Percentiles rank a stretch among this genome's conserved stretches.
Evolutionary conservation across 1,140 invertebrate species (phyloP).

Genomic region (Anagrus nilaparvatae): DNA sequence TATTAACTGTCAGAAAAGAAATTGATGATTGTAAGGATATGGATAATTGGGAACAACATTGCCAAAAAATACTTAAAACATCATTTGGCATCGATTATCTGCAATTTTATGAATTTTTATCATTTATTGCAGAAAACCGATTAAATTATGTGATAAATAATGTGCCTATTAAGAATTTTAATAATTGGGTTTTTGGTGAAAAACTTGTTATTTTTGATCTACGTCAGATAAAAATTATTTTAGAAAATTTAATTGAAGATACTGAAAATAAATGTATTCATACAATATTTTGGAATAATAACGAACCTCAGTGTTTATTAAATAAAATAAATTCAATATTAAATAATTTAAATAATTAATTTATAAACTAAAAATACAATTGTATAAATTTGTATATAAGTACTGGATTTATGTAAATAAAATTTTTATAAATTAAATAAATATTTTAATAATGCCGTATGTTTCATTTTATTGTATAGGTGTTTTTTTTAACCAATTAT

Average conservation of each 20-base stretch:
- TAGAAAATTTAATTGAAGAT: conserved; percentile 31
- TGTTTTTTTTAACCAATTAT: conserved; percentile 17
- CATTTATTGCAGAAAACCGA: conserved; percentile 49
- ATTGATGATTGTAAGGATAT: conserved; percentile 63
- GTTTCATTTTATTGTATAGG: conserved; percentile 13
- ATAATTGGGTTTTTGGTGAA: conserved; percentile 29
- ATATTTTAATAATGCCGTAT: too few relatives aligned
- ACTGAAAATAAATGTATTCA: conserved; percentile 26
- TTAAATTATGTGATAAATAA: conserved; percentile 31
- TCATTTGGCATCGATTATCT: conserved; percentile 73
- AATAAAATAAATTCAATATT: conserved; percentile 19
- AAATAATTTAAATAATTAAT: conserved; percentile 12
- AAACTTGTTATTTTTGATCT: conserved; percentile 42
- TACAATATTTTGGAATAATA: conserved; percentile 22
- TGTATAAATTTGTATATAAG: too few relatives aligned
- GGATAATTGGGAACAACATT: conserved; percentile 61
- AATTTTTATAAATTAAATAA: too few relatives aligned
- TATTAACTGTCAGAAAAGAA: conserved; percentile 65
- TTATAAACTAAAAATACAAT: too few relatives aligned
- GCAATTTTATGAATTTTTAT: conserved; percentile 59
- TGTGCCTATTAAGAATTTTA: conserved; percentile 23
- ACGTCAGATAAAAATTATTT: conserved; percentile 25
- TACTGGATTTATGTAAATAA: too few relatives aligned
- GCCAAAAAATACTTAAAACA: conserved; percentile 71
- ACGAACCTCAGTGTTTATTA: conserved; percentile 21